Conservation (phyloP, 1,140 invertebrate genomes). For the Littorina saxatilis region DNA sequence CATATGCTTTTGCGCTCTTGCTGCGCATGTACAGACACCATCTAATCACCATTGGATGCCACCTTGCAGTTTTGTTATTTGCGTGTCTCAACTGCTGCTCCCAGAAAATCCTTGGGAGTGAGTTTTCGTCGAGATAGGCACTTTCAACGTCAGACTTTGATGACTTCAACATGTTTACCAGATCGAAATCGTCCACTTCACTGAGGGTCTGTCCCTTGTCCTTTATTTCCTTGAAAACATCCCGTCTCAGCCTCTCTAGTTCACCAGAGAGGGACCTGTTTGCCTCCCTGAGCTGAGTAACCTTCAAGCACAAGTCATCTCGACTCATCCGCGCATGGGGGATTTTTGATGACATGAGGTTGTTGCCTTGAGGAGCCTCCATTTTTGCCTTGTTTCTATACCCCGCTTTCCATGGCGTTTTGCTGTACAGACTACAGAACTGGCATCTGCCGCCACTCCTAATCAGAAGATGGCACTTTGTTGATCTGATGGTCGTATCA, state of each 20-base stretch:
- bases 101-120: constrained; percentile 35
- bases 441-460: no score
- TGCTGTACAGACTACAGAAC: background rate
- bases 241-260: background rate
- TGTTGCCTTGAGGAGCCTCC: no score
- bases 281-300: background rate
- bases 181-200: background rate
- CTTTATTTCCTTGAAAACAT: background rate
- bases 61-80: constrained; percentile 43
- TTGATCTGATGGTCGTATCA: background rate
- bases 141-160: no score
- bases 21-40: constrained; percentile 44
- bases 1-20: constrained; percentile 40
- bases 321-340: background rate
- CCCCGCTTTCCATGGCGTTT: background rate
- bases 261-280: background rate
- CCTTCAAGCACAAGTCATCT: background rate
- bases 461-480: background rate
- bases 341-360: background rate
- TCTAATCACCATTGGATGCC: constrained; percentile 54
- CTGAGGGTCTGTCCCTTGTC: background rate
- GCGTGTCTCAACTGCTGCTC: constrained; percentile 15
- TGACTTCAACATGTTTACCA: background rate
- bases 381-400: background rate
- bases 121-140: constrained; percentile 32